Evolutionary conservation across 2,888 invertebrate genomes (phyloP).

Genomic region (Darwinula stevensoni): DNA sequence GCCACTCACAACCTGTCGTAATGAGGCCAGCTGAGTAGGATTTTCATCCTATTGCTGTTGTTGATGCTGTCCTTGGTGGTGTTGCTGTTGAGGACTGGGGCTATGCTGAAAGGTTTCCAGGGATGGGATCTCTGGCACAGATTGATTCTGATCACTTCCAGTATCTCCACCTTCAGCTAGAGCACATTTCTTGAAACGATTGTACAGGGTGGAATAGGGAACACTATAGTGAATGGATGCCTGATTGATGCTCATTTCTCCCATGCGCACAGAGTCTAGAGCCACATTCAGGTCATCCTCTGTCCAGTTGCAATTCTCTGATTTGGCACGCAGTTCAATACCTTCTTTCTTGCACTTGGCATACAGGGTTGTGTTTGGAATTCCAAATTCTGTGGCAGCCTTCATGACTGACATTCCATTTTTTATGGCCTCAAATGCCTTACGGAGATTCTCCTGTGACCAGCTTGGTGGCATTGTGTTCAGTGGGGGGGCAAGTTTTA

Average conservation of each 20-base stretch:
- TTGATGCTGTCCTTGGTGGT: too few species aligned
- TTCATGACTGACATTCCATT: conserved; percentile 35
- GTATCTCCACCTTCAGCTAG: neutral
- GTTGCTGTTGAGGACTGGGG: too few species aligned
- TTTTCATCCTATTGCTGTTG: too few species aligned
- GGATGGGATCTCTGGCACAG: too few species aligned
- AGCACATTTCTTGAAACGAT: conserved; percentile 8
- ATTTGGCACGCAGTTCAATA: conserved; percentile 28
- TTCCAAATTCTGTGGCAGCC: conserved; percentile 56
- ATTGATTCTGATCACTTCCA: too few species aligned
- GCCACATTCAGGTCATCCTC: conserved; percentile 75
- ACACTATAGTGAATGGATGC: conserved; percentile 71
- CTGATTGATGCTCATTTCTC: conserved; percentile 77
- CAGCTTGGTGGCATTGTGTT: conserved; percentile 67
- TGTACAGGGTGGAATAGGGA: conserved; percentile 58
- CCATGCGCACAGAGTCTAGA: conserved; percentile 55
- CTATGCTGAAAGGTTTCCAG: too few species aligned
- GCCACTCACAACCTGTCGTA: too few species aligned
- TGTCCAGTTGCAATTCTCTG: conserved; percentile 34
- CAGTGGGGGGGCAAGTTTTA: conserved; percentile 59
- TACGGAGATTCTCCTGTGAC: conserved; percentile 45
- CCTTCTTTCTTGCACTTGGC: conserved; percentile 67
- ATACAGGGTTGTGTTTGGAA: conserved; percentile 61
- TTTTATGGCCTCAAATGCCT: conserved; percentile 32
- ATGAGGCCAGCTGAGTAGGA: too few species aligned